phyloP scores from a whole-genome alignment of 2,888 invertebrate species.

The Campaea margaritaria region DNA sequence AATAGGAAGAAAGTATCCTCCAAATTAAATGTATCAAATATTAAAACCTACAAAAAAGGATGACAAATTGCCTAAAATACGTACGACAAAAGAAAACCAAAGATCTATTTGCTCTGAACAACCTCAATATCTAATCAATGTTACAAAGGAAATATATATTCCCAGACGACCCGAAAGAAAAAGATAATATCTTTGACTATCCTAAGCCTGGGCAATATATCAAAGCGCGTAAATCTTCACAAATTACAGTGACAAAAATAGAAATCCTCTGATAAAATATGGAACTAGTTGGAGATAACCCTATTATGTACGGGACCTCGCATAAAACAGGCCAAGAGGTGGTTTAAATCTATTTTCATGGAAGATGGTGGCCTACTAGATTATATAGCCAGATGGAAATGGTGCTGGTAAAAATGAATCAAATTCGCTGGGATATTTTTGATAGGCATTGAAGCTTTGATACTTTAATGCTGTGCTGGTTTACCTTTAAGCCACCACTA shows the following conservation, averaged over 20 bases:
- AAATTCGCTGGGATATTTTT: conserved; percentile 30
- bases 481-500: too few relatives aligned
- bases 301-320: conserved; percentile 45
- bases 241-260: conserved; percentile 26
- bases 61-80: too few relatives aligned
- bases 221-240: conserved; percentile 22
- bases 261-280: conserved; percentile 27
- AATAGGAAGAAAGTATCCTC: too few relatives aligned
- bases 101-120: too few relatives aligned
- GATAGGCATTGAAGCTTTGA: background rate
- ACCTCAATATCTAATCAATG: too few relatives aligned
- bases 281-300: conserved; percentile 43
- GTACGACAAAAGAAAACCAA: too few relatives aligned
- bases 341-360: conserved; percentile 55
- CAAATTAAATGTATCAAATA: too few relatives aligned
- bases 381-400: conserved; percentile 44
- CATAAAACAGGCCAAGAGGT: conserved; percentile 47
- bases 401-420: conserved; percentile 34
- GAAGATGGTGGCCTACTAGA: conserved; percentile 49
- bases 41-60: background rate
- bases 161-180: background rate
- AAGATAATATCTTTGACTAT: too few relatives aligned
- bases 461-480: too few relatives aligned
- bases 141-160: too few relatives aligned
- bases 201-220: background rate